Evolutionary conservation across 2,888 invertebrate genomes (phyloP), one percentile per base, ranked within the genome.

Genomic region (Conus canariensis): DNA sequence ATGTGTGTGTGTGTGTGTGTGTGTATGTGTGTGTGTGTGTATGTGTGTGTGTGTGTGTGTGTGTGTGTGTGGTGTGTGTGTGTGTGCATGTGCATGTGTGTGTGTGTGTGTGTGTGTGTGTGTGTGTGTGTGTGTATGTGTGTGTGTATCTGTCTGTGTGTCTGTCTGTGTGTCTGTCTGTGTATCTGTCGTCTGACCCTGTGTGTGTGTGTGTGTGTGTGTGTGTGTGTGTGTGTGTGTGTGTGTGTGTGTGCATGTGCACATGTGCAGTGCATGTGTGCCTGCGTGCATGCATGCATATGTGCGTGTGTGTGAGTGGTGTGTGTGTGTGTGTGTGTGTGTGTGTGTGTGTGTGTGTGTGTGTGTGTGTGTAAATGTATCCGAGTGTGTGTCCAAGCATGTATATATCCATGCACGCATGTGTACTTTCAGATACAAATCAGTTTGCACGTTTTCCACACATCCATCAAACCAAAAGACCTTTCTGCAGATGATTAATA

Each of bases 311-410:
- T n/a, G n/a, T 25, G 74, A 4, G 74, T 74, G 74, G 74, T 25
- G n/a, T 74, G 74, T 74, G 74, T 74, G 60, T 14, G 70, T 70
- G 70, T 70, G 70, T 70, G 70, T 70, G 70, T 70, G 70, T 25
- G n/a, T 64, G 60, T 2, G 6, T 64, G 60, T 14, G 70, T 19
- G 19, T 70, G 22, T 70, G 70, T 70, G 3, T 22, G 22, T 70
- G 70, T 70, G 70, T 70, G 70, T 70, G 16, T 70, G 70, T 70
- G 70, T 70, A n/a, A 16, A 22, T 45, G 6, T 70, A 2, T 80
- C 6, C 45, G 25, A 30, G 25, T 30, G 10, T 80, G 25, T 30
- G 10, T 80, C 12, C 14, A 10, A 10, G 74, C n/a, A 10, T n/a
- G n/a, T n/a, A 25, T n/a, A n/a, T n/a, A n/a, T 74, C 6, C 74